Evolutionary conservation across 2,888 invertebrate species (phyloP), one percentile per base, ranked within the genome.

Genomic region (Sepioteuthis lessoniana): DNA sequence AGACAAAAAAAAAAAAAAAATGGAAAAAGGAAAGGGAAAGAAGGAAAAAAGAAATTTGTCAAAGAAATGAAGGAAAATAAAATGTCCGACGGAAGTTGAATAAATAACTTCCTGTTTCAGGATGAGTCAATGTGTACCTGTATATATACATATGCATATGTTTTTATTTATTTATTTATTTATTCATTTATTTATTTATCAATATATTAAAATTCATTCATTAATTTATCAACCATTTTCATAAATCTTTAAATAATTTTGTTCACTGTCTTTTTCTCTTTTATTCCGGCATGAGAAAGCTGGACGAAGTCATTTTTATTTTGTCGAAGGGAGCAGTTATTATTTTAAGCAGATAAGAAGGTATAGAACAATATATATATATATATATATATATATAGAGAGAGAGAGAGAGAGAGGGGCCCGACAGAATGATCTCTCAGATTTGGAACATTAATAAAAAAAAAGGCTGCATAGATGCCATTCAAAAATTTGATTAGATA

Each of bases 321-420:
- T 35, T 0, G 16, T 4, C n/a, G n/a, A 76, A 76, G 76, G 76
- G 76, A 76, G 76, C n/a, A 16, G 16, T 76, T n/a, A n/a, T n/a
- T 35, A 35, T 35, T 76, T n/a, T 13, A n/a, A n/a, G n/a, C 8
- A 76, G n/a, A 76, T 35, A n/a, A n/a, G n/a, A n/a, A 35, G 76
- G n/a, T 19, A n/a, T 94, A 91, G 8, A 94, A 55, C 55, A 76
- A 94, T 94, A 92, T 94, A 91, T 60, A 93, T 95, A 93, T 94
- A 76, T n/a, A 35, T 76, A 76, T n/a, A 76, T 55, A 55, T 55
- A 55, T 55, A 55, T 21, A 55, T 55, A 19, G 0, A 28, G n/a
- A n/a, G n/a, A n/a, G n/a, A n/a, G n/a, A n/a, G n/a, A n/a, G n/a
- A n/a, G n/a, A n/a, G n/a, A n/a, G n/a, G n/a, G n/a, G n/a, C n/a